A percentile compares a stretch with the other conserved stretches of the same genome.
Conservation (phyloP, 1,140 invertebrate genomes). For the Pseudomyrmex concolor region DNA sequence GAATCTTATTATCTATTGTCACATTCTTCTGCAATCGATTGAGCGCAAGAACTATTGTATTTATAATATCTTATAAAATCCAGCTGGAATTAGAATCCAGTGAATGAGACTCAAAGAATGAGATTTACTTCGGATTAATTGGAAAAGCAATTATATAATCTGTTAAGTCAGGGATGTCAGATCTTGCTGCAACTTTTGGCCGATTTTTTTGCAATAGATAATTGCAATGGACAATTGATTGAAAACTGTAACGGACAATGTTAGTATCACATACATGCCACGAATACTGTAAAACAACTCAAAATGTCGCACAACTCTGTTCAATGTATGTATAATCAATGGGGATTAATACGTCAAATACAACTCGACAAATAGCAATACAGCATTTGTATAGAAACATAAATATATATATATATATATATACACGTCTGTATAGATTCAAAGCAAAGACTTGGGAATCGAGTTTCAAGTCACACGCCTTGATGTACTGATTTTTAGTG, state of each 20-base stretch:
- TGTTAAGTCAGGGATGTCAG: too few relatives aligned
- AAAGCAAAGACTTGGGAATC: conserved; percentile 9
- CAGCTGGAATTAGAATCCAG: not conserved
- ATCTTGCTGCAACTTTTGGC: too few relatives aligned
- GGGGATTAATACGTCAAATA: conserved; percentile 57
- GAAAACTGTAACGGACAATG: conserved; percentile 5
- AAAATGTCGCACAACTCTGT: conserved; percentile 25
- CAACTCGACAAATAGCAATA: conserved; percentile 62
- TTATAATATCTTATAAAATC: not conserved
- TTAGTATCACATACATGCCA: conserved; percentile 16
- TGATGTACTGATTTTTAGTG: conserved; percentile 22
- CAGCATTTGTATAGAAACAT: conserved; percentile 61
- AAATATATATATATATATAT: conserved; percentile 50
- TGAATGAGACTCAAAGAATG: not conserved
- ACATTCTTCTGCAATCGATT: not conserved
- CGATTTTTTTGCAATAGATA: too few relatives aligned
- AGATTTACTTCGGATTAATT: not conserved
- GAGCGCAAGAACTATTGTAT: conserved; percentile 7
- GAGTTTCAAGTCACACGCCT: conserved; percentile 26
- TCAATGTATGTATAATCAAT: conserved; percentile 20
- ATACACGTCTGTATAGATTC: conserved; percentile 46
- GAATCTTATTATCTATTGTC: not conserved
- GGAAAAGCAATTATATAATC: not conserved
- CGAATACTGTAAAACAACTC: not conserved
- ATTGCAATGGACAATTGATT: not conserved